Conservation (phyloP, 2,797 vertebrate genomes). For the Echiichthys vipera region DNA sequence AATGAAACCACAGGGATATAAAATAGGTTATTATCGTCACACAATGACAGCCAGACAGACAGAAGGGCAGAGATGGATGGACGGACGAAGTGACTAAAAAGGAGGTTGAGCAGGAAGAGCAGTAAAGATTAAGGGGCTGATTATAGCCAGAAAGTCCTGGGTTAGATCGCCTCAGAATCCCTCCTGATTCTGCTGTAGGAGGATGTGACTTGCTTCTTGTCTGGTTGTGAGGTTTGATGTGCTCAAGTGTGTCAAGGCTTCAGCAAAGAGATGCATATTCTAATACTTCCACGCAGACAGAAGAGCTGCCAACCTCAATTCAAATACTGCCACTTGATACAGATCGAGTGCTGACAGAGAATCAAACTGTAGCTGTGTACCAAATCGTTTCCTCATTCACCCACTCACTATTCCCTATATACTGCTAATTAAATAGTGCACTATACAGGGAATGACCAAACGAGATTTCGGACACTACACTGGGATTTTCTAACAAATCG, state of each 20-base stretch:
- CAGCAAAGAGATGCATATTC: conserved; percentile 53
- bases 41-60: conserved; percentile 81
- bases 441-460: no score
- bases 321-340: conserved; percentile 53
- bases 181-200: conserved; percentile 21
- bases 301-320: conserved; percentile 48
- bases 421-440: no score
- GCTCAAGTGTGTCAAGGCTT: conserved; percentile 46
- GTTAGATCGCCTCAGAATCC: conserved; percentile 56
- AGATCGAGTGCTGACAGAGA: conserved; percentile 49
- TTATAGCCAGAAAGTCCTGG: conserved; percentile 51
- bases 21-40: conserved; percentile 87
- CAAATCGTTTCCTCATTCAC: no score
- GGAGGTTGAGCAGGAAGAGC: conserved; percentile 72
- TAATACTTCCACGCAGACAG: conserved; percentile 40
- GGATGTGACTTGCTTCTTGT: conserved; percentile 19
- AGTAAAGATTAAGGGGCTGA: conserved; percentile 69
- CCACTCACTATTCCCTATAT: no score
- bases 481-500: no score
- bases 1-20: conserved; percentile 89
- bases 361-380: no score
- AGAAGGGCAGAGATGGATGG: conserved; percentile 81
- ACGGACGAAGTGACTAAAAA: conserved; percentile 79
- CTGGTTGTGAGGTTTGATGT: conserved; percentile 36
- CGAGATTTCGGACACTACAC: no score